Evolutionary conservation across 2,113 vertebrate species (phyloP), one percentile per base, ranked within the genome.

Genomic region (Ceyx margarethae): DNA sequence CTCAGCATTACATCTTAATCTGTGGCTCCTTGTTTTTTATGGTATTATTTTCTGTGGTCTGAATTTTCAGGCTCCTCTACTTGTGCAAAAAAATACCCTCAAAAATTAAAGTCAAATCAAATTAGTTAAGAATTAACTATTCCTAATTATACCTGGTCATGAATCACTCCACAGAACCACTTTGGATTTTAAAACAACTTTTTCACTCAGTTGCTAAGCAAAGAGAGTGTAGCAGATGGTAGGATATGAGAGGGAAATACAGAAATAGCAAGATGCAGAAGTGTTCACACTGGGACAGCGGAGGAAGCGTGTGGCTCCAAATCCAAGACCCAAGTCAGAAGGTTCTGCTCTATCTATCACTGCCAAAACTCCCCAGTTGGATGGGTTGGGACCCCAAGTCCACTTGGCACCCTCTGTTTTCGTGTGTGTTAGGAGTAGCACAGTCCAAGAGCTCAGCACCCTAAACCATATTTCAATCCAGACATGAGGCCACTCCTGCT

Each of bases 191-290:
- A 62, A 90, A 92, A 74, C 74, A 89, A 61, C 31, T 64, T 58
- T n/a, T 65, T 81, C 19, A 23, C 66, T 88, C 65, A 13, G 17
- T 66, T 78, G 72, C 64, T 91, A 91, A 95, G 91, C 81, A 83
- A 77, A 87, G 37, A 5, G 37, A 5, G 15, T 86, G 71, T 91
- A 92, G 51, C 62, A 93, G 71, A 89, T 91, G 71, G 71, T 28
- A 88, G 60, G n/a, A 33, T 82, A 50, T 50, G 81, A 31, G 56
- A 71, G 23, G 65, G 53, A 90, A 90, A 83, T 11, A 64, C 18
- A 82, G 69, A 93, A 95, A 82, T 45, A 92, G 71, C 53, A 75
- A 80, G 53, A 92, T 40, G 40, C 45, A 84, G 37, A 91, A 86
- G 54, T 48, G 15, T 17, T 92, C 66, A 57, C 29, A 15, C 33